Evolutionary conservation across 1,140 invertebrate genomes (phyloP), one percentile per base, ranked within the genome.

Genomic region (Drosophila jambulina): DNA sequence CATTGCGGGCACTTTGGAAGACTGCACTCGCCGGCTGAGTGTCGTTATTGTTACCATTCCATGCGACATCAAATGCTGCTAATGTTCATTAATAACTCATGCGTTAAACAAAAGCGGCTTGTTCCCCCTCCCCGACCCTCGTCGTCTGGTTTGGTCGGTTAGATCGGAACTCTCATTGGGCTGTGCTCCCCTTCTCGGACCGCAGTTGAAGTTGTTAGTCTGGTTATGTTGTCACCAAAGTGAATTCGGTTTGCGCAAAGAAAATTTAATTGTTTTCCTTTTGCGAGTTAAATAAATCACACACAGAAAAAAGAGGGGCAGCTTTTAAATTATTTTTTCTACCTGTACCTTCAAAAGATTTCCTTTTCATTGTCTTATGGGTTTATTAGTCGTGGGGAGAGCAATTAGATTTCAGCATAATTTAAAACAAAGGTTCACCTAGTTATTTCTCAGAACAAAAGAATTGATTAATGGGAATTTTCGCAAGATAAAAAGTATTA

Each of bases 381-480:
- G 12, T 75, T 40, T 60, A 53, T 72, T 75, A 40, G 38, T 42
- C 13, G 56, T n/a, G 12, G n/a, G 36, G 36, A 42, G 60, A n/a
- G 42, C 69, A 86, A 84, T 84, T 84, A 84, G 70, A 43, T 60
- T 29, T 45, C 36, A 68, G 45, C 57, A 77, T 75, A 75, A 78
- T 83, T 75, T 78, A 54, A 63, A 27, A 71, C 46, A 80, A 83
- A 87, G 77, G 78, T 69, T 88, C 80, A 84, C 85, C 84, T 78
- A 88, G 69, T 84, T 88, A 46, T 57, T 49, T 46, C 42, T 34
- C 23, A 90, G 69, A 88, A 88, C 84, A 88, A 88, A 81, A 81
- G 85, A 88, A 88, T 88, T 88, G 85, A 88, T 80, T 80, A 90
- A 88, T 88, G 69, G 40, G 81, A 88, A 84, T 65, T 75, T 88